phyloP scores from a whole-genome alignment of 2,888 invertebrate genomes.

The Pogonocherus hispidulus region DNA sequence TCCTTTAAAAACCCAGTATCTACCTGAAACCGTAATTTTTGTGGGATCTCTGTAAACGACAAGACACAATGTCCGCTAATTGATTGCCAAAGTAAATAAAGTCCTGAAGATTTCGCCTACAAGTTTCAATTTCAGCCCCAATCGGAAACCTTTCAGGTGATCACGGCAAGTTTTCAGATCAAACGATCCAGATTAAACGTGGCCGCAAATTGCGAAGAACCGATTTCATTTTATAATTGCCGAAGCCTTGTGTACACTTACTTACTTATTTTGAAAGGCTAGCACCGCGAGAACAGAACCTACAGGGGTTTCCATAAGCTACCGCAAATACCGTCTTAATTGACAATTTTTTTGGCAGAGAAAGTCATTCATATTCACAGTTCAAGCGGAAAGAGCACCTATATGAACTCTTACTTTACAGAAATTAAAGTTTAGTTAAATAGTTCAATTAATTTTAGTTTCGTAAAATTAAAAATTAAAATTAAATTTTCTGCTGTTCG shows the following conservation, averaged over 20 bases:
- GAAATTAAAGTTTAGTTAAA: too few relatives aligned
- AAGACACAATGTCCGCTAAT: conserved; percentile 54
- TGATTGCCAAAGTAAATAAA: conserved; percentile 63
- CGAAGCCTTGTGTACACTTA: conserved; percentile 57
- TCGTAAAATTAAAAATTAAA: too few relatives aligned
- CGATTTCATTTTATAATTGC: conserved; percentile 65
- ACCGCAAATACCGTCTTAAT: neutral
- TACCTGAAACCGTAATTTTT: conserved; percentile 22
- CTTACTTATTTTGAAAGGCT: conserved; percentile 33
- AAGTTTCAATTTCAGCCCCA: conserved; percentile 64
- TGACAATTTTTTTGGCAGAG: neutral
- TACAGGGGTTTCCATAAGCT: conserved; percentile 9
- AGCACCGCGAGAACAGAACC: conserved; percentile 10
- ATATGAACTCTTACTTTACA: too few relatives aligned
- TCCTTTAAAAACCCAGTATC: conserved; percentile 3
- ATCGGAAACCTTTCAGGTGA: conserved; percentile 66
- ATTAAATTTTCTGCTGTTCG: too few relatives aligned
- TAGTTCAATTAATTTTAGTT: too few relatives aligned
- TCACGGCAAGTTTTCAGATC: conserved; percentile 61
- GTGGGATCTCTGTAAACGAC: conserved; percentile 48
- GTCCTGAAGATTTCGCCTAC: conserved; percentile 52
- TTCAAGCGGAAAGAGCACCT: too few relatives aligned
- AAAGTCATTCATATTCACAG: too few relatives aligned
- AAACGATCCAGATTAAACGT: conserved; percentile 64
- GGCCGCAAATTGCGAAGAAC: conserved; percentile 59